phyloP scores from a whole-genome alignment of 2,888 invertebrate genomes.

The Drosophila pullipes region DNA sequence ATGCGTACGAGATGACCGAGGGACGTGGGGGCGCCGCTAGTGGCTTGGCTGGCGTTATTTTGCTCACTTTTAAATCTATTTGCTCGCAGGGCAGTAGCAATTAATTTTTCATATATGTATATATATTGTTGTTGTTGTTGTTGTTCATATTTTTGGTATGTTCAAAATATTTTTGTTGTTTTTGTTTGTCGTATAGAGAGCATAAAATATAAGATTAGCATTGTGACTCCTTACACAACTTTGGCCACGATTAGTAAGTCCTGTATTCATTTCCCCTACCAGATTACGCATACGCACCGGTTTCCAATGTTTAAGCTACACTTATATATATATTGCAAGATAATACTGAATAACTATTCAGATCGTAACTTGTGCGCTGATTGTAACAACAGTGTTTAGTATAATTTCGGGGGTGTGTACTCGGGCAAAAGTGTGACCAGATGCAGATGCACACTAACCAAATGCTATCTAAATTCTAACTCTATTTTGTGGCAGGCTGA shows the following conservation, averaged over 20 bases:
- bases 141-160: slow-evolving; percentile 1
- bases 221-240: slow-evolving; percentile 2
- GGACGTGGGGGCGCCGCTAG: slow-evolving; percentile 46
- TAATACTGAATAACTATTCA: not conserved
- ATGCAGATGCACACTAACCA: slow-evolving; percentile 17
- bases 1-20: slow-evolving; percentile 63
- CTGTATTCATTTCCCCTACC: not conserved
- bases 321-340: slow-evolving; percentile 1
- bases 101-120: slow-evolving; percentile 16
- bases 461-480: slow-evolving; percentile 12
- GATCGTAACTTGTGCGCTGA: slow-evolving; percentile 9
- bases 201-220: slow-evolving; percentile 52
- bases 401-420: slow-evolving; percentile 2
- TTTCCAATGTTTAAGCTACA: slow-evolving; percentile 14
- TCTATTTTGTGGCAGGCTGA: slow-evolving; percentile 5
- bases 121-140: slow-evolving; percentile 7
- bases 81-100: not conserved
- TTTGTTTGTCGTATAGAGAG: slow-evolving; percentile 13
- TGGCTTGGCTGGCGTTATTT: slow-evolving; percentile 55
- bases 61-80: slow-evolving; percentile 79
- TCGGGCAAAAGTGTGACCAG: slow-evolving; percentile 1
- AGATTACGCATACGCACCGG: slow-evolving; percentile 45
- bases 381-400: slow-evolving; percentile 6
- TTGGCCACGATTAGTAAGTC: slow-evolving; percentile 43
- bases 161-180: slow-evolving; percentile 10